A percentile compares a stretch with the other conserved stretches of the same genome.
Conservation (phyloP, 2,888 invertebrate species). For the Tetheella fluctuosa region DNA sequence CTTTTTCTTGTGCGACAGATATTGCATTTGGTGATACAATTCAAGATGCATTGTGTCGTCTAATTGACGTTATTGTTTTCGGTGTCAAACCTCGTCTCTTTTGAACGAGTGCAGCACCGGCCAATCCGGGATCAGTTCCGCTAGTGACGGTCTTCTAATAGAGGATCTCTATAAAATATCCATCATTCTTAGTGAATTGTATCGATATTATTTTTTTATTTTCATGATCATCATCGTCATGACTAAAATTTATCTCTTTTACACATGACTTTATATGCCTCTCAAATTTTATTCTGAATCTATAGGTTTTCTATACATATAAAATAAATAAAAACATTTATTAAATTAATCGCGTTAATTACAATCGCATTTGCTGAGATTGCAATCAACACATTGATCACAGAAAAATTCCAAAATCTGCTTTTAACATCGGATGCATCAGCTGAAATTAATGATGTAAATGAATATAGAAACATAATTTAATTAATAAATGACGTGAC, state of each 20-base stretch:
- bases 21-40: slow-evolving; percentile 71
- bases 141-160: slow-evolving; percentile 93
- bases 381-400: slow-evolving; percentile 34
- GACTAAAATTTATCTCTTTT: background rate
- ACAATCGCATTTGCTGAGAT: slow-evolving; percentile 29
- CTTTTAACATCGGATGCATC: slow-evolving; percentile 77
- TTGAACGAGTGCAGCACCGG: slow-evolving; percentile 93
- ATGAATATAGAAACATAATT: slow-evolving; percentile 57
- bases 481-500: slow-evolving; percentile 72
- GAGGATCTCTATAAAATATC: slow-evolving; percentile 82
- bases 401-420: slow-evolving; percentile 77
- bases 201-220: background rate
- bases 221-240: background rate
- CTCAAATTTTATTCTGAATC: background rate
- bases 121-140: slow-evolving; percentile 98
- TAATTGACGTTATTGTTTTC: slow-evolving; percentile 57
- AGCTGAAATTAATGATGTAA: slow-evolving; percentile 75
- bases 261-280: background rate
- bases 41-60: slow-evolving; percentile 77
- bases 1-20: slow-evolving; percentile 65
- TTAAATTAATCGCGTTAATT: slow-evolving; percentile 25
- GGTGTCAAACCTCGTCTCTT: slow-evolving; percentile 92
- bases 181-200: slow-evolving; percentile 63
- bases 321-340: slow-evolving; percentile 11
- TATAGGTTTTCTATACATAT: background rate